Evolutionary conservation across 2,888 invertebrate species (phyloP).

Genomic region (Drosophila yooni): DNA sequence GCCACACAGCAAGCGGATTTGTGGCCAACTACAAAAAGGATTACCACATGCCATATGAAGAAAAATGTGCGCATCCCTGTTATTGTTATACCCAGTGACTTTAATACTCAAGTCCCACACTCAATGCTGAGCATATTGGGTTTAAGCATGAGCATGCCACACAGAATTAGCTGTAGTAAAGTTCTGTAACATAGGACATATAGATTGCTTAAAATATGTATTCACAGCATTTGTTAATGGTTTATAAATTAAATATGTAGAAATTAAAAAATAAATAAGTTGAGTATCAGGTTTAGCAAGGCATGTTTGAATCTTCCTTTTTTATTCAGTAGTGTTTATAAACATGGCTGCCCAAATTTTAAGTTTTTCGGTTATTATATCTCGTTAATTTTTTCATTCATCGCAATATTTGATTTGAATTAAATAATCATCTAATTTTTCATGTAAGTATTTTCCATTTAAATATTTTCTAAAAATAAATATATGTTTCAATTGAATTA

Average conservation of each 20-base stretch:
- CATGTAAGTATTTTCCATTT: neutral
- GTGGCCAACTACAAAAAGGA: constrained; percentile 75
- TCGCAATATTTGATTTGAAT: neutral
- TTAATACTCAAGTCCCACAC: constrained; percentile 8
- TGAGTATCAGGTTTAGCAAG: neutral
- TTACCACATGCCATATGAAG: constrained; percentile 75
- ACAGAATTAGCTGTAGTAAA: neutral
- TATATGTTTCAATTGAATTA: too few relatives aligned
- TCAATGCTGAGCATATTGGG: neutral
- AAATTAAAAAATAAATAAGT: neutral
- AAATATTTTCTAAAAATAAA: neutral
- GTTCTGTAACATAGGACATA: neutral
- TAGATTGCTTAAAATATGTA: neutral
- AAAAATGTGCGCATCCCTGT: constrained; percentile 64
- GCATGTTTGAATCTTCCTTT: neutral
- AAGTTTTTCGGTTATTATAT: neutral
- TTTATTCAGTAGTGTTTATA: neutral
- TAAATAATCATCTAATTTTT: neutral
- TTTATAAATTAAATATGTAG: fast-evolving
- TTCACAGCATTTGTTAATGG: neutral
- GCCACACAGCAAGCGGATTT: constrained; percentile 66
- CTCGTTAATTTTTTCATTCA: too few relatives aligned
- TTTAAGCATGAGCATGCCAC: neutral
- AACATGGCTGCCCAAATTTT: neutral
- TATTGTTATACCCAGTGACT: constrained; percentile 46